Conservation (phyloP, 1,140 invertebrate genomes). For the Saccostrea cuccullata region DNA sequence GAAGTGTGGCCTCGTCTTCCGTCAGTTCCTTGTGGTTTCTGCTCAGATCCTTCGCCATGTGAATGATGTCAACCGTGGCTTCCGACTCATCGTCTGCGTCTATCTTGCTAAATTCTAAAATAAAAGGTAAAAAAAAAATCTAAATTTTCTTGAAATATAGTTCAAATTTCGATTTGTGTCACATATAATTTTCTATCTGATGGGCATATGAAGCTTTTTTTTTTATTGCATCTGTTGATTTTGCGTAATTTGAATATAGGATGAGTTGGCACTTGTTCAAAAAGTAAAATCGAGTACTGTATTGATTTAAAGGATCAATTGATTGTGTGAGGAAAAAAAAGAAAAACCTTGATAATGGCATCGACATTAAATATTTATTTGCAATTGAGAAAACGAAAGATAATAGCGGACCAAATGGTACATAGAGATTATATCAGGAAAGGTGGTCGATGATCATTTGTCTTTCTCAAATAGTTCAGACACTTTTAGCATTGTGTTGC, state of each 20-base stretch:
- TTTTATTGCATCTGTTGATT: no score
- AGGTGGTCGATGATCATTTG: no score
- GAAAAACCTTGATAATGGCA: not conserved
- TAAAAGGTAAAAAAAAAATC: no score
- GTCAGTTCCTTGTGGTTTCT: constrained; percentile 81
- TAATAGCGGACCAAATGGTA: not conserved
- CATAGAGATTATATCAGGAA: not conserved
- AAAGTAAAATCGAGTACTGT: no score
- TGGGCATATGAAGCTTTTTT: no score
- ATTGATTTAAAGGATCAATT: not conserved
- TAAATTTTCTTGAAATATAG: no score
- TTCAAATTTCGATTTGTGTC: no score
- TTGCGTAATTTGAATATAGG: no score
- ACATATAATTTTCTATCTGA: no score
- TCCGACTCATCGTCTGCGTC: constrained; percentile 5
- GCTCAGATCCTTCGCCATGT: constrained; percentile 78
- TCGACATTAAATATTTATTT: not conserved
- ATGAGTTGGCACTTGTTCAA: no score
- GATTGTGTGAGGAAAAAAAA: not conserved
- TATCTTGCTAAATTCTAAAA: constrained; percentile 9
- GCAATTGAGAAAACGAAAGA: not conserved
- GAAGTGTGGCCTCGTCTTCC: constrained; percentile 82
- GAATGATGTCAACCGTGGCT: constrained; percentile 68
- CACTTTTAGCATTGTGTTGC: not conserved
- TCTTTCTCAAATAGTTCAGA: constrained; percentile 8